Evolutionary conservation across 2,797 vertebrate genomes (phyloP).

Genomic region (Pangasius larnaudii): DNA sequence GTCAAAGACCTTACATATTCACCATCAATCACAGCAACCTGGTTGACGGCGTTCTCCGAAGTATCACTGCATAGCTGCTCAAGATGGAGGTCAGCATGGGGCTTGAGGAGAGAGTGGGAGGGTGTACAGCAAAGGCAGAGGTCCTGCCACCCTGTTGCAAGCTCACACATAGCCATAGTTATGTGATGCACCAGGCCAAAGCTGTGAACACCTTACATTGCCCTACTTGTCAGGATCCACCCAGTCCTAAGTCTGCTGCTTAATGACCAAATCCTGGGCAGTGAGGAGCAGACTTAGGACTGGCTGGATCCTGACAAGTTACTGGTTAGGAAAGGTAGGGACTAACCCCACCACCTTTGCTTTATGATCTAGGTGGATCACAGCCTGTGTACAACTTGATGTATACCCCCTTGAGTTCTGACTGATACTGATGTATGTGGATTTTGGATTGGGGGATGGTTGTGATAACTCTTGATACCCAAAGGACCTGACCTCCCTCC

Average conservation of each 20-base stretch:
- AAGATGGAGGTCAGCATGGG: not conserved
- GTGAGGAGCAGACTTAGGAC: no score
- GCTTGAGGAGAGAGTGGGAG: no score
- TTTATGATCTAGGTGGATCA: not conserved
- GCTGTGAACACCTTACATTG: not conserved
- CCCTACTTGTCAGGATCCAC: not conserved
- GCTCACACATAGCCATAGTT: not conserved
- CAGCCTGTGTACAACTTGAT: not conserved
- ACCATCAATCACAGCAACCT: not conserved
- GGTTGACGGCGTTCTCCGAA: not conserved
- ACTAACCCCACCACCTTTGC: not conserved
- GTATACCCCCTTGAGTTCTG: not conserved
- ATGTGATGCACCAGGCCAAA: not conserved
- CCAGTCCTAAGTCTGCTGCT: not conserved
- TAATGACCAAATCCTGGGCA: not conserved
- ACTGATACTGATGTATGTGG: not conserved
- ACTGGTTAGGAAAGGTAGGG: not conserved
- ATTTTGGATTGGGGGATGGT: not conserved
- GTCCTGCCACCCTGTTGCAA: not conserved
- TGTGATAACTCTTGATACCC: not conserved
- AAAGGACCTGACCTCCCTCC: not conserved
- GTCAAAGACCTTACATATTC: not conserved
- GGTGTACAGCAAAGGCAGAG: not conserved
- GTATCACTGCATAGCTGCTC: not conserved
- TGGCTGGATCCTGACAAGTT: no score